Base-by-base conservation (phyloP, 2,888 invertebrate species). In the Drosophila mercatorum region DNA sequence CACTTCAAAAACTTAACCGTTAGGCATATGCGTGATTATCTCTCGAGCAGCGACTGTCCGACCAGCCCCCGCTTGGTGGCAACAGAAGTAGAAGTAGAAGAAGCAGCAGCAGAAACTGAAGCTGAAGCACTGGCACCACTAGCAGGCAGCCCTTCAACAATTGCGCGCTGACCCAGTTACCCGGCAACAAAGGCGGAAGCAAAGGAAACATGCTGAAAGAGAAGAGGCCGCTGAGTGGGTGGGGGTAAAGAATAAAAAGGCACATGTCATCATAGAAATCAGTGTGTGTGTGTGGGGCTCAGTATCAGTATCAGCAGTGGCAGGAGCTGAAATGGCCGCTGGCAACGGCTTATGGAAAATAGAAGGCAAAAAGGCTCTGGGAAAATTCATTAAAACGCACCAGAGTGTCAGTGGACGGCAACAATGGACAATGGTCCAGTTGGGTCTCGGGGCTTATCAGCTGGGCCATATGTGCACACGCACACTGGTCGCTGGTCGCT, bases 221-320 rank as follows among this genome's bases (percentile, higher is more conserved):
- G 63, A 58, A 61, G 78, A 78, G 78, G 76, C 75, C 31, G 31
- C 31, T 34, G 31, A 34, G 31, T 34, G 31, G 31, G 5, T 7
- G 31, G 53, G 62, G 47, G n/a, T 0, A 8, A 43, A 41, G 68
- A 46, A 77, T 81, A 82, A 80, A 88, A 88, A 88, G 87, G 87
- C 87, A 88, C 88, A 86, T 86, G 88, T 87, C 87, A 86, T 86
- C 88, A 81, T 84, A 84, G 88, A 86, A 84, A 88, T 86, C 89
- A 88, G 86, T 75, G 72, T 76, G 72, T 80, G 76, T 76, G 72
- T 80, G 76, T 70, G 81, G 78, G 59, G 17, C 17, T 17, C 17
- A 17, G 17, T 17, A 17, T 17, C 67, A 75, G 68, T 40, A 51
- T 0, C 5, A 55, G 60, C 60, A 36, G 55, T 1, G 6, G 53